These are phyloP conservation scores for Lates japonicus DNA, from an alignment of 2,797 vertebrate genomes.

Conservation along the genomic window DNA sequence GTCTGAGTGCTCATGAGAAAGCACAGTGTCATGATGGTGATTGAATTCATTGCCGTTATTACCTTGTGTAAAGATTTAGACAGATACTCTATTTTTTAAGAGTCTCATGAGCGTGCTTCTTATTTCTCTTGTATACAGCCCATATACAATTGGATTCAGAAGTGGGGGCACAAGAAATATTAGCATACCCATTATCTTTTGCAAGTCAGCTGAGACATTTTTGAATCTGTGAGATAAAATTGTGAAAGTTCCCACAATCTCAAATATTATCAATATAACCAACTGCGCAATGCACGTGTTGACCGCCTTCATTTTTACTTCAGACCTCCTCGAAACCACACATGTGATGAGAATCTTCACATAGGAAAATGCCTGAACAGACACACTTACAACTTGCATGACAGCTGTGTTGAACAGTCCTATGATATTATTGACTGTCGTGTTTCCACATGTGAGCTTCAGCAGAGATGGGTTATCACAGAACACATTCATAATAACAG, in stretches of 20 bases:
- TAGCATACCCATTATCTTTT: slow-evolving; percentile 85
- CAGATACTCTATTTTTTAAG: slow-evolving; percentile 42
- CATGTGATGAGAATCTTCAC: slow-evolving; percentile 83
- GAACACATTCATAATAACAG: slow-evolving; percentile 79
- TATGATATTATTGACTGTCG: slow-evolving; percentile 76
- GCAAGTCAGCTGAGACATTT: slow-evolving; percentile 77
- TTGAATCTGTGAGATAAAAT: slow-evolving; percentile 84
- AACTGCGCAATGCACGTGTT: slow-evolving; percentile 84
- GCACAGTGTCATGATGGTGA: background rate
- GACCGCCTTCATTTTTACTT: slow-evolving; percentile 80
- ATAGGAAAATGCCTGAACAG: slow-evolving; percentile 80
- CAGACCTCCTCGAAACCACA: slow-evolving; percentile 64
- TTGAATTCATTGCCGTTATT: background rate
- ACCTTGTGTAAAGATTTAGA: background rate
- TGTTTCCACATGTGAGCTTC: slow-evolving; percentile 80
- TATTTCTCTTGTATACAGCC: slow-evolving; percentile 83
- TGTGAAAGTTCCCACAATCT: slow-evolving; percentile 79
- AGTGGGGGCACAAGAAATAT: slow-evolving; percentile 83
- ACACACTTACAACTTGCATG: slow-evolving; percentile 78
- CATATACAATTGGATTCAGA: slow-evolving; percentile 86
- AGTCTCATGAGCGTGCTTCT: slow-evolving; percentile 70
- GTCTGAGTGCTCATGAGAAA: background rate
- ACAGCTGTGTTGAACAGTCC: slow-evolving; percentile 79
- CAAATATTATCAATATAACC: slow-evolving; percentile 81
- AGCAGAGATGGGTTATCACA: slow-evolving; percentile 86